These are phyloP conservation scores for Stegostoma tigrinum DNA, from an alignment of 2,113 vertebrate genomes.

Conservation along the genomic window DNA sequence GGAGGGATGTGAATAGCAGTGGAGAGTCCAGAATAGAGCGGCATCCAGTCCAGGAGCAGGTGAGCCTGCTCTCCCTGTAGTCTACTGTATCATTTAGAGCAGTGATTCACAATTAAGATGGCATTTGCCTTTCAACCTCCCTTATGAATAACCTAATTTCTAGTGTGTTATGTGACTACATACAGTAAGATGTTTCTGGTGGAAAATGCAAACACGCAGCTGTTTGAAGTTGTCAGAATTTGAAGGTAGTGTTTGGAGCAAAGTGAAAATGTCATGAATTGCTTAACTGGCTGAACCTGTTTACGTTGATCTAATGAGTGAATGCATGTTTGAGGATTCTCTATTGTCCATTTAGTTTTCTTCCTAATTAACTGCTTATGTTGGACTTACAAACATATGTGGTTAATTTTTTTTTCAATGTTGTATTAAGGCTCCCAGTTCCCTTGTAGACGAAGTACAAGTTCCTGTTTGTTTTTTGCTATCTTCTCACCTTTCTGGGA, in stretches of 20 bases:
- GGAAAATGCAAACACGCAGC: not conserved
- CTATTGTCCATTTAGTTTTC: not conserved
- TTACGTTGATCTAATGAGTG: not conserved
- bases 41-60: conserved; percentile 16
- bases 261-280: not conserved
- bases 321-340: not conserved
- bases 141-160: not conserved
- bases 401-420: not conserved
- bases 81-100: not conserved
- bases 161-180: not conserved
- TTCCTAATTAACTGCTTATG: not conserved
- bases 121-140: not conserved
- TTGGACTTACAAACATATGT: not conserved
- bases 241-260: not conserved
- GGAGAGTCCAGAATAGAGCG: conserved; percentile 24
- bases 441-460: not conserved
- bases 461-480: not conserved
- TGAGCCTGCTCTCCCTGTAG: conserved; percentile 16
- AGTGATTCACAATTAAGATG: not conserved
- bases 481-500: not conserved
- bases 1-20: conserved; percentile 27
- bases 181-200: not conserved
- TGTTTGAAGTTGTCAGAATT: not conserved
- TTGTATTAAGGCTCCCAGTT: not conserved
- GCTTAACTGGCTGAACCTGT: not conserved